These are phyloP conservation scores for Saccostrea glomerata DNA, from an alignment of 1,140 invertebrate genomes.

Conservation along the genomic window DNA sequence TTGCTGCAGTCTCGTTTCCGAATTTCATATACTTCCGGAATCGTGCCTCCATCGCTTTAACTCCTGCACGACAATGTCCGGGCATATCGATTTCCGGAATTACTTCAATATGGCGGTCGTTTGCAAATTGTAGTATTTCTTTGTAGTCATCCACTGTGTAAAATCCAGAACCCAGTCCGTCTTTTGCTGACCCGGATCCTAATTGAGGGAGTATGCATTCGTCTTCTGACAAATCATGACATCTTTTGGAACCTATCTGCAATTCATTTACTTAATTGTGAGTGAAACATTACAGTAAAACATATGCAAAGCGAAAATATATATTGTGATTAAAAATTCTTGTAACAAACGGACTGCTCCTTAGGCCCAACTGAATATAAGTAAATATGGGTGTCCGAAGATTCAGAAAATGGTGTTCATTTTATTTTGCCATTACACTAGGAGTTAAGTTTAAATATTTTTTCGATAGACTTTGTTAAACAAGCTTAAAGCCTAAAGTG, in stretches of 20 bases:
- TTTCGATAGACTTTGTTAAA: too few species aligned
- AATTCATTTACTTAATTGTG: too few species aligned
- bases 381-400: too few species aligned
- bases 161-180: conserved; percentile 66
- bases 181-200: conserved; percentile 68
- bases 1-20: conserved; percentile 56
- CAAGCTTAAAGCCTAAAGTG: too few species aligned
- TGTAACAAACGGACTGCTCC: too few species aligned
- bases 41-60: conserved; percentile 71
- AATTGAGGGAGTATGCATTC: conserved; percentile 65
- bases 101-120: conserved; percentile 69
- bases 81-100: conserved; percentile 78
- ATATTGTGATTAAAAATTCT: too few species aligned
- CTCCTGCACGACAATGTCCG: conserved; percentile 72
- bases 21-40: conserved; percentile 49
- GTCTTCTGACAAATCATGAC: conserved; percentile 68
- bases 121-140: conserved; percentile 71
- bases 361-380: too few species aligned
- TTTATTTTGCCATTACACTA: too few species aligned
- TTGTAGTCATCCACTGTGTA: conserved; percentile 70
- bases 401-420: too few species aligned
- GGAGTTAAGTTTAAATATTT: too few species aligned
- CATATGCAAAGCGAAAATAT: too few species aligned
- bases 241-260: conserved; percentile 69
- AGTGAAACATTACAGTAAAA: too few species aligned